These are phyloP conservation scores for Sarcophaga rosellei DNA, from an alignment of 2,888 invertebrate genomes.

Conservation along the genomic window DNA sequence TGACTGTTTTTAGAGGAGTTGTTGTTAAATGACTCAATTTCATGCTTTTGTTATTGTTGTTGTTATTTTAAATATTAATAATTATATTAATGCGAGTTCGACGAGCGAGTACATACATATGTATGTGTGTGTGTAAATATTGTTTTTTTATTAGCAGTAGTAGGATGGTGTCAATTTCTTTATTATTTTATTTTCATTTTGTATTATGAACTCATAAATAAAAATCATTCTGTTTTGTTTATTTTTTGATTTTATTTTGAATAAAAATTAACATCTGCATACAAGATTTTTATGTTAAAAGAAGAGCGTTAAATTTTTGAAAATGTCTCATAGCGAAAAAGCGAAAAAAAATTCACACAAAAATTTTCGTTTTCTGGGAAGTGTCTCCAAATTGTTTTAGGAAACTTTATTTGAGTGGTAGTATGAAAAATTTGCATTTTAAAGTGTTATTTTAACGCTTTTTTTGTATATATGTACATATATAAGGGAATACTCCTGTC, in stretches of 20 bases:
- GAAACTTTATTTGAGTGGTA: no score
- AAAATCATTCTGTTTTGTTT: background rate
- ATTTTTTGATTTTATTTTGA: background rate
- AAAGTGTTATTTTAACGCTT: no score
- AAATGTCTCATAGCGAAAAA: background rate
- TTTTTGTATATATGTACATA: no score
- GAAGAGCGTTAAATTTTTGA: background rate
- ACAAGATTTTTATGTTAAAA: background rate
- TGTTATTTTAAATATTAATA: slow-evolving; percentile 1
- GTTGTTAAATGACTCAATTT: slow-evolving; percentile 56
- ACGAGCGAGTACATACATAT: background rate
- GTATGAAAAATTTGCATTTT: no score
- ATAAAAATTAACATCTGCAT: background rate
- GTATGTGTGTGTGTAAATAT: background rate
- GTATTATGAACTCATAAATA: background rate
- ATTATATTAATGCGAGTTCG: background rate
- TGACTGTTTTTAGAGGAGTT: slow-evolving; percentile 11
- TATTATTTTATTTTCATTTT: background rate
- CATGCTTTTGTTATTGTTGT: slow-evolving; percentile 43
- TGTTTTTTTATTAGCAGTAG: slow-evolving; percentile 4
- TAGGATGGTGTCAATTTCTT: slow-evolving; percentile 27
- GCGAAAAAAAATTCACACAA: no score
- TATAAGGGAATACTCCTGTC: no score
- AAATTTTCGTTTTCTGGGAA: background rate
- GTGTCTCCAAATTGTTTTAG: background rate